phyloP scores from a whole-genome alignment of 2,113 vertebrate species.

The Cyanoliseus patagonus region DNA sequence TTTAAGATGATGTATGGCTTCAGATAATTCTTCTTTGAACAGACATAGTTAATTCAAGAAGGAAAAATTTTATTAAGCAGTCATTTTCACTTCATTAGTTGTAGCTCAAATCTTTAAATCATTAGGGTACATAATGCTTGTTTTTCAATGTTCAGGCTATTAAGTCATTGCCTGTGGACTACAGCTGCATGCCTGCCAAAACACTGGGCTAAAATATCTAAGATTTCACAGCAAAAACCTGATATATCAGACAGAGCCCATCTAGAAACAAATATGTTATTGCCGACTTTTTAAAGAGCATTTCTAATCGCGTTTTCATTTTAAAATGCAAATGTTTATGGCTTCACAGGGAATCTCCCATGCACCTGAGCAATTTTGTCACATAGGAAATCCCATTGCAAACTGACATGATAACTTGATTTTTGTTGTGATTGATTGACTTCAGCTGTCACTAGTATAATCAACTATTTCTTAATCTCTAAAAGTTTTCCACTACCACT shows the following conservation, averaged over 20 bases:
- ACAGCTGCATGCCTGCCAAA: not conserved
- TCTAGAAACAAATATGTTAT: not conserved
- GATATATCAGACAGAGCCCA: not conserved
- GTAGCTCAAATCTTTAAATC: not conserved
- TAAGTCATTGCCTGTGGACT: not conserved
- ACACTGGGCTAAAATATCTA: not conserved
- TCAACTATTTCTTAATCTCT: not conserved
- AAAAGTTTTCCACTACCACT: not conserved
- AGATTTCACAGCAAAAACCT: not conserved
- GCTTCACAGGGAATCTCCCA: not conserved
- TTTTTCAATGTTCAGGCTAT: not conserved
- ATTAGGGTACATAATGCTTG: not conserved
- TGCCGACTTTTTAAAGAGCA: not conserved
- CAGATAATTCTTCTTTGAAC: slow-evolving; percentile 16
- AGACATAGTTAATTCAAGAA: not conserved
- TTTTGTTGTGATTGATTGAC: not conserved
- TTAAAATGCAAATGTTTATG: not conserved
- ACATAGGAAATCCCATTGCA: not conserved
- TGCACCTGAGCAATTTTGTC: not conserved
- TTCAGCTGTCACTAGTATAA: not conserved
- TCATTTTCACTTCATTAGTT: not conserved
- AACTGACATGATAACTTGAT: not conserved
- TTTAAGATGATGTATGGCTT: not conserved
- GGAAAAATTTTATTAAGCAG: not conserved
- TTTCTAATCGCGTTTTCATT: not conserved